Evolutionary conservation across 2,888 invertebrate genomes (phyloP).

Genomic region (Habrosyne pyritoides): DNA sequence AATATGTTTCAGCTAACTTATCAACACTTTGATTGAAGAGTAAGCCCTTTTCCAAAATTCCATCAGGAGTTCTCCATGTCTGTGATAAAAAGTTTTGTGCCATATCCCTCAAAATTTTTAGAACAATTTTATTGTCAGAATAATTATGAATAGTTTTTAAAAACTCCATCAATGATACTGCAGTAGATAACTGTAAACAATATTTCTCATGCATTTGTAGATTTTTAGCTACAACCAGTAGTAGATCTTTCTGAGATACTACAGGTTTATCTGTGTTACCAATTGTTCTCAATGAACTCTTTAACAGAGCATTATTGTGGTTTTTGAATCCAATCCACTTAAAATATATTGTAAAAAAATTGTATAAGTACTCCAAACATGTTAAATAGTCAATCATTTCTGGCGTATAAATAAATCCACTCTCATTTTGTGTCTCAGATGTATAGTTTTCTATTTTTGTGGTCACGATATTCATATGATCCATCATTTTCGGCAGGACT

Average conservation of each 20-base stretch:
- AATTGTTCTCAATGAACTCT: constrained; percentile 66
- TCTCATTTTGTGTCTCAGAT: constrained; percentile 43
- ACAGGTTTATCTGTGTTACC: constrained; percentile 51
- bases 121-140: constrained; percentile 61
- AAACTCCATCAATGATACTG: constrained; percentile 79
- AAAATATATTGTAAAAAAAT: constrained; percentile 82
- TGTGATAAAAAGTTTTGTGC: constrained; percentile 81
- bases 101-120: constrained; percentile 71
- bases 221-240: constrained; percentile 61
- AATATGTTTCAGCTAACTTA: constrained; percentile 85
- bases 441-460: constrained; percentile 51
- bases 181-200: constrained; percentile 81
- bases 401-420: constrained; percentile 43
- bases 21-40: constrained; percentile 86
- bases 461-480: constrained; percentile 57
- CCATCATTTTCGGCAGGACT: constrained; percentile 60
- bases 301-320: constrained; percentile 61
- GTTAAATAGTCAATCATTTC: constrained; percentile 59
- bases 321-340: constrained; percentile 86
- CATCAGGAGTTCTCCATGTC: constrained; percentile 87
- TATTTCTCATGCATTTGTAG: constrained; percentile 75
- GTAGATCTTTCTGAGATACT: constrained; percentile 59
- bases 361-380: constrained; percentile 82
- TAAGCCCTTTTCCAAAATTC: constrained; percentile 86
- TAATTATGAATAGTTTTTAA: constrained; percentile 76